Conservation (phyloP, 2,113 vertebrate genomes). For the Microcebus lehilahytsara region DNA sequence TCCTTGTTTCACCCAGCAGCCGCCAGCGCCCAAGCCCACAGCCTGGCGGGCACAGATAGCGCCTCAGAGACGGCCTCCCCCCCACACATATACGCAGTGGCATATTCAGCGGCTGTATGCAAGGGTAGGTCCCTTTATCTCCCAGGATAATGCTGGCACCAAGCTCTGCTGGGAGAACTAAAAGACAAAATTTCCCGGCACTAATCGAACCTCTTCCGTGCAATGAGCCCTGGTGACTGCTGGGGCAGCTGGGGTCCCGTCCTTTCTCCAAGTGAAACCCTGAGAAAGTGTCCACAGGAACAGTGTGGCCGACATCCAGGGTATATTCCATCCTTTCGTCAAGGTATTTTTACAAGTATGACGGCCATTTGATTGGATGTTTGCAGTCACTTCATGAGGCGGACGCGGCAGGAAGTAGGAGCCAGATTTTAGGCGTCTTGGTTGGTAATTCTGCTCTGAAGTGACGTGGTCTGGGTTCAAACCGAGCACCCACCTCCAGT, state of each 20-base stretch:
- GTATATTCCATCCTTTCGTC: too few relatives aligned
- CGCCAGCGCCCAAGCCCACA: not conserved
- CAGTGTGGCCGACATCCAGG: not conserved
- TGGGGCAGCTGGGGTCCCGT: not conserved
- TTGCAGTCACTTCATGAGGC: accelerated
- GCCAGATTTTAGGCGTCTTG: not conserved
- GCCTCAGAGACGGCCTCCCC: not conserved
- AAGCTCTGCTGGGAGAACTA: not conserved
- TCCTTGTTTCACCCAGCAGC: not conserved
- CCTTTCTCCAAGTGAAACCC: not conserved
- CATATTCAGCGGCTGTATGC: not conserved
- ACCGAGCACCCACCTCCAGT: not conserved
- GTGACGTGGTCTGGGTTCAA: not conserved
- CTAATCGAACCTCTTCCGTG: not conserved
- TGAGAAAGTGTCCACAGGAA: not conserved
- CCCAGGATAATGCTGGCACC: not conserved
- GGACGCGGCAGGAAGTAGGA: accelerated
- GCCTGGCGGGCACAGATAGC: not conserved
- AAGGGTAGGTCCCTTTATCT: not conserved
- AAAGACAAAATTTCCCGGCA: not conserved
- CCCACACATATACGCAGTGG: accelerated
- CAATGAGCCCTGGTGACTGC: not conserved
- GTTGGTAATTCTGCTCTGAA: not conserved
- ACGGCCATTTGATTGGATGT: too few relatives aligned
- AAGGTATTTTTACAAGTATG: not conserved